Percentiles rank a stretch among this genome's conserved stretches.
Evolutionary conservation across 2,888 invertebrate genomes (phyloP).

Genomic region (Macaria notata): DNA sequence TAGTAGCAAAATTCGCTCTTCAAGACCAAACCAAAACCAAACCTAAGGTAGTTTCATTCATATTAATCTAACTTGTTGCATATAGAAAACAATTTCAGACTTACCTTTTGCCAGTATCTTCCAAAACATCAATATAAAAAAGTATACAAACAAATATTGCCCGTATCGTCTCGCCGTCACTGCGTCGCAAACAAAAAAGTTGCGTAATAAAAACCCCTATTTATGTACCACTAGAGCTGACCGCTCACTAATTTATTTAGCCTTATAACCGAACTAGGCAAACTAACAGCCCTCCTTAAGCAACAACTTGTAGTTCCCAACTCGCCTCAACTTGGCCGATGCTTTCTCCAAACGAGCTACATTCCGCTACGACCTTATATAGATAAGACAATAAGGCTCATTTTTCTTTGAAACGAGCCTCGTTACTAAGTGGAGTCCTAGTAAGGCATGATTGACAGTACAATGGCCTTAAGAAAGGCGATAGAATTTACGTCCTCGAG

Average conservation of each 20-base stretch:
- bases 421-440: conserved; percentile 20
- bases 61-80: too few relatives aligned
- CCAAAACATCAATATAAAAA: too few relatives aligned
- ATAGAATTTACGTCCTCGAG: conserved; percentile 6
- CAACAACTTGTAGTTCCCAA: conserved; percentile 34
- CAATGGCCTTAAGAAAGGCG: conserved; percentile 30
- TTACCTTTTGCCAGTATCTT: too few relatives aligned
- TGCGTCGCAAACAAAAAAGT: conserved; percentile 17
- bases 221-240: conserved; percentile 14
- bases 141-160: too few relatives aligned
- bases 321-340: conserved; percentile 25
- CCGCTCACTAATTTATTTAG: conserved; percentile 32
- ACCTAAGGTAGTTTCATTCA: too few relatives aligned
- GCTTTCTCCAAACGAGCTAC: conserved; percentile 27
- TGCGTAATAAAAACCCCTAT: conserved; percentile 22
- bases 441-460: conserved; percentile 35
- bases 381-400: conserved; percentile 9
- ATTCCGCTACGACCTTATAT: conserved; percentile 35
- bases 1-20: too few relatives aligned
- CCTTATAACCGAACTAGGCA: conserved; percentile 25
- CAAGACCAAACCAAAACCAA: too few relatives aligned
- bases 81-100: too few relatives aligned
- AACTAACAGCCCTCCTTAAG: conserved; percentile 34
- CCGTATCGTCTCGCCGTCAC: too few relatives aligned
- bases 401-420: conserved; percentile 2